phyloP scores from a whole-genome alignment of 2,113 vertebrate genomes.

The Otocyon megalotis region DNA sequence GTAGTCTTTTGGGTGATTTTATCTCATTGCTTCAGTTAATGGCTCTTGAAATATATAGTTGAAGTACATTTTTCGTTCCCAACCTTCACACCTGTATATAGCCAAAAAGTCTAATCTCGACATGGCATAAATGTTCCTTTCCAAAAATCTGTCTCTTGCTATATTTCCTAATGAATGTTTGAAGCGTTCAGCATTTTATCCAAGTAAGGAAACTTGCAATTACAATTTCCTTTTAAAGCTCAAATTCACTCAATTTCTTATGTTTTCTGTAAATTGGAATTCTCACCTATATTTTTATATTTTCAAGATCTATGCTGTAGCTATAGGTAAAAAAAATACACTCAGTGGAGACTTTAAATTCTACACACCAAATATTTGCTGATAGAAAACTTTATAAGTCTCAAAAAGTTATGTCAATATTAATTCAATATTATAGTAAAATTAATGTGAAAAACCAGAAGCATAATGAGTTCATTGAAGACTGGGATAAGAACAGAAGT shows the following conservation, averaged over 20 bases:
- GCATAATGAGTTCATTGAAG: neutral
- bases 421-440: neutral
- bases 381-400: neutral
- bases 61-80: neutral
- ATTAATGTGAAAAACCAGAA: constrained; percentile 30
- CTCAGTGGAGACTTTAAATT: neutral
- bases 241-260: neutral
- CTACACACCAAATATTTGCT: neutral
- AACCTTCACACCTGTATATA: neutral
- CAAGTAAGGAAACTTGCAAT: neutral
- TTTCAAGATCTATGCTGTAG: neutral
- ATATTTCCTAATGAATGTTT: neutral
- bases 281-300: neutral
- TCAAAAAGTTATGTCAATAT: neutral
- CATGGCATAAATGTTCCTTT: neutral
- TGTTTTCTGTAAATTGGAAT: neutral
- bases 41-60: neutral
- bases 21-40: neutral
- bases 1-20: neutral
- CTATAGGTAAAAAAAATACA: neutral
- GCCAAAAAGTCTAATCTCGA: neutral
- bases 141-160: neutral
- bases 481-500: neutral
- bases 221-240: neutral
- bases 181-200: neutral